These are phyloP conservation scores for Penaeus monodon DNA, from an alignment of 2,888 invertebrate genomes.

Conservation along the genomic window DNA sequence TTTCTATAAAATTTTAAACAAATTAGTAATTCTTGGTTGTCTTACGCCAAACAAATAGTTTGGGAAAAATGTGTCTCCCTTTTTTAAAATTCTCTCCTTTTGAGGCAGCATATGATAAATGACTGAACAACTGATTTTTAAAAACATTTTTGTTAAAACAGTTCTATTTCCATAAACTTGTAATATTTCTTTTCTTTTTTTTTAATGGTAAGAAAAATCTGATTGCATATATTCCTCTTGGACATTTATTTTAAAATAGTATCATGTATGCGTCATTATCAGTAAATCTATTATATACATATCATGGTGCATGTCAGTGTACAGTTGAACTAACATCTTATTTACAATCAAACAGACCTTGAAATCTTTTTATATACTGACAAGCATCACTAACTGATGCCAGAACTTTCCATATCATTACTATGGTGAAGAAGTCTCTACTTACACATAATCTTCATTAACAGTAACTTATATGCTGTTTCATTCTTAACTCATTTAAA, in stretches of 20 bases:
- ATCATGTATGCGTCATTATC: slow-evolving; percentile 34
- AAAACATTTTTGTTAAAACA: no score
- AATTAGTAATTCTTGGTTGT: no score
- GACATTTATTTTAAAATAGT: slow-evolving; percentile 59
- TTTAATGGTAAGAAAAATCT: not conserved
- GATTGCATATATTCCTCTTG: not conserved
- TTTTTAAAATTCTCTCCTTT: no score
- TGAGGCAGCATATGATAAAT: no score
- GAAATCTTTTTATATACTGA: not conserved
- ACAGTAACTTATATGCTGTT: no score
- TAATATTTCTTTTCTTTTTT: not conserved
- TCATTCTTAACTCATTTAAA: no score
- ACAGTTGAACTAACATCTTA: slow-evolving; percentile 11
- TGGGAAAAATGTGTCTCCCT: no score
- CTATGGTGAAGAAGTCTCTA: slow-evolving; percentile 1
- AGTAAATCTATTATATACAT: slow-evolving; percentile 38
- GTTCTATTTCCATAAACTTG: not conserved
- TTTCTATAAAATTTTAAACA: no score
- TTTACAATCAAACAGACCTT: slow-evolving; percentile 21
- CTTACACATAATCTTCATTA: slow-evolving; percentile 7
- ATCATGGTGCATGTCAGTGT: slow-evolving; percentile 38
- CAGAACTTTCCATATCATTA: not conserved
- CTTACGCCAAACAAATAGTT: no score
- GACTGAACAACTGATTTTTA: no score
- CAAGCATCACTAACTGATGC: slow-evolving; percentile 1